Conservation (phyloP, 2,113 vertebrate genomes). For the Coreoperca whiteheadi region DNA sequence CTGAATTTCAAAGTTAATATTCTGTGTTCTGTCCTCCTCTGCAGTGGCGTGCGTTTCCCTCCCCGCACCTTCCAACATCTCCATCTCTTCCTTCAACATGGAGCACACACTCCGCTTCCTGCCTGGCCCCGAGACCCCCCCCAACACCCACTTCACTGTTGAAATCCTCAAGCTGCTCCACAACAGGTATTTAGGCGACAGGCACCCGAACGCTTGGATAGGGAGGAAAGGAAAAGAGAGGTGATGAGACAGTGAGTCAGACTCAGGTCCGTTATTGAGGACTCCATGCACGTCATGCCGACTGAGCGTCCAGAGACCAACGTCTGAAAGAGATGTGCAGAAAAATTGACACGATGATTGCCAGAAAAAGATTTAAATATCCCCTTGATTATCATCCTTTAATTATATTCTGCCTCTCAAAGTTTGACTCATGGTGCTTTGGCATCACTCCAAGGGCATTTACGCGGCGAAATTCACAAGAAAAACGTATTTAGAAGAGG, state of each 20-base stretch:
- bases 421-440: not conserved
- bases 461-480: not conserved
- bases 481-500: not conserved
- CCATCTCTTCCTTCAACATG: constrained; percentile 79
- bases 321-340: not conserved
- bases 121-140: constrained; percentile 55
- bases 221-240: not conserved
- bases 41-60: constrained; percentile 50
- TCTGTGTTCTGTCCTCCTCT: not conserved
- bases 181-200: constrained; percentile 51
- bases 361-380: no score
- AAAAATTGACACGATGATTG: not conserved
- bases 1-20: not conserved
- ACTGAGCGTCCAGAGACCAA: not conserved
- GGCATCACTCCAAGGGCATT: not conserved
- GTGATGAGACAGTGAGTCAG: not conserved
- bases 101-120: constrained; percentile 74
- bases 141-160: constrained; percentile 55
- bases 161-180: constrained; percentile 12
- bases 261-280: not conserved
- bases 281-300: not conserved
- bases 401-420: no score
- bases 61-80: constrained; percentile 67
- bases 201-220: not conserved
- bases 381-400: not conserved